Evolutionary conservation across 1,140 invertebrate species (phyloP).

Genomic region (Ostrea edulis): DNA sequence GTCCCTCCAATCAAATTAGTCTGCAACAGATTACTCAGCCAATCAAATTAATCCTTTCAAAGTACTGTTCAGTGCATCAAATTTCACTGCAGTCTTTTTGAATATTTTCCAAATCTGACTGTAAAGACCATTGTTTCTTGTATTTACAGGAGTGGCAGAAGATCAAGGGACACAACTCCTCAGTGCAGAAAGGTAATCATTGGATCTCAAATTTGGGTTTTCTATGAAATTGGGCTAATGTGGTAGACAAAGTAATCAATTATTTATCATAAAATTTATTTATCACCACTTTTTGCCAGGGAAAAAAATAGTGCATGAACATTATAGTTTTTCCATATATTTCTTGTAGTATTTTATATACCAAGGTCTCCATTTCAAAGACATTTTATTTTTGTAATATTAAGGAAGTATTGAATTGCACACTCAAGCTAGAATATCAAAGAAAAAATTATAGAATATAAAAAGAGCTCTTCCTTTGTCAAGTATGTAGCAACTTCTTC

Average conservation of each 20-base stretch:
- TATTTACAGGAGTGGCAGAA: constrained; percentile 64
- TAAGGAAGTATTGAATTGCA: not conserved
- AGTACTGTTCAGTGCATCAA: not conserved
- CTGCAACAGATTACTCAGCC: constrained; percentile 36
- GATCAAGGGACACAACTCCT: constrained; percentile 70
- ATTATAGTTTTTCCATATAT: not conserved
- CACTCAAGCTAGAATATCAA: not conserved
- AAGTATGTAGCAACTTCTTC: not conserved
- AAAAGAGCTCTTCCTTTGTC: not conserved
- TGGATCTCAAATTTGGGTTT: not conserved
- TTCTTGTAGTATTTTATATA: not conserved
- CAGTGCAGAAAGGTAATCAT: constrained; percentile 69
- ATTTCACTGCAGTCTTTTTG: not conserved
- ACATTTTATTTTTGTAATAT: not conserved
- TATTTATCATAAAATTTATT: no score
- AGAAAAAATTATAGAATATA: not conserved
- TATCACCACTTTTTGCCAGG: not conserved
- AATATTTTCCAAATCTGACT: not conserved
- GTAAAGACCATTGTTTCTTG: constrained; percentile 2
- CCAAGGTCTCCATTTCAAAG: no score
- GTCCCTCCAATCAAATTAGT: constrained; percentile 20
- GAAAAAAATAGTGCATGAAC: not conserved
- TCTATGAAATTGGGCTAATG: not conserved
- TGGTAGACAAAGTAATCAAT: no score
- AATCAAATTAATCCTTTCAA: constrained; percentile 26